Conservation (phyloP, 2,888 invertebrate species). For the Nomada ruficornis region DNA sequence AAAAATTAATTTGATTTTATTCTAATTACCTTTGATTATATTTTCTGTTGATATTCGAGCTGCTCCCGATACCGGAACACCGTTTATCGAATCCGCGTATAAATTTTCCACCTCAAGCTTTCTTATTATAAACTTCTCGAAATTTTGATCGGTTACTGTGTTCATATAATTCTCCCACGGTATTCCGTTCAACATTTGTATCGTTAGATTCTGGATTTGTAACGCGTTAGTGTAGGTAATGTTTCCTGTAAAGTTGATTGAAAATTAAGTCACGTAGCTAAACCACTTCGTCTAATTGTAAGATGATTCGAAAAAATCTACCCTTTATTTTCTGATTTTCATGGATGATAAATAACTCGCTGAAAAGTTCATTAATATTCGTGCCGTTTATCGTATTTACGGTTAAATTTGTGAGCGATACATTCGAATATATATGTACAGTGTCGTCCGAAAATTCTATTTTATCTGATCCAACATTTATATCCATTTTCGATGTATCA, state of each 20-base stretch:
- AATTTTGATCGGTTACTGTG: conserved; percentile 70
- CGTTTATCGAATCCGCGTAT: conserved; percentile 72
- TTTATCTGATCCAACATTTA: conserved; percentile 31
- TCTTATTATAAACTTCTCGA: conserved; percentile 65
- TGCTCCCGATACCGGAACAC: conserved; percentile 68
- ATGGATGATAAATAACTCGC: conserved; percentile 70
- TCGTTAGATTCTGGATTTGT: conserved; percentile 53
- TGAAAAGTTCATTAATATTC: conserved; percentile 63
- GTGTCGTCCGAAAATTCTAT: conserved; percentile 67
- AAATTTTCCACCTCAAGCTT: conserved; percentile 67
- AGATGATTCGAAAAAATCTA: not conserved
- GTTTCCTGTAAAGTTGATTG: conserved; percentile 62
- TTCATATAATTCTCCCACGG: conserved; percentile 68
- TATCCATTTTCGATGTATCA: conserved; percentile 39
- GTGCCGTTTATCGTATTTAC: conserved; percentile 64
- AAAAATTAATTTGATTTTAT: not conserved
- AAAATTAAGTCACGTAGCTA: not conserved
- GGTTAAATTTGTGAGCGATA: conserved; percentile 64
- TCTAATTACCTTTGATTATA: conserved; percentile 72
- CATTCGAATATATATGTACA: conserved; percentile 62
- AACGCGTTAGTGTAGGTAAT: conserved; percentile 61
- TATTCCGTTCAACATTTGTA: conserved; percentile 69
- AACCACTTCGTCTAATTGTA: no score
- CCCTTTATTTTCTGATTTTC: conserved; percentile 73
- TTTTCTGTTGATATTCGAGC: conserved; percentile 76